Evolutionary conservation across 2,797 vertebrate genomes (phyloP).

Genomic region (Xiphorhynchus erythropygius): DNA sequence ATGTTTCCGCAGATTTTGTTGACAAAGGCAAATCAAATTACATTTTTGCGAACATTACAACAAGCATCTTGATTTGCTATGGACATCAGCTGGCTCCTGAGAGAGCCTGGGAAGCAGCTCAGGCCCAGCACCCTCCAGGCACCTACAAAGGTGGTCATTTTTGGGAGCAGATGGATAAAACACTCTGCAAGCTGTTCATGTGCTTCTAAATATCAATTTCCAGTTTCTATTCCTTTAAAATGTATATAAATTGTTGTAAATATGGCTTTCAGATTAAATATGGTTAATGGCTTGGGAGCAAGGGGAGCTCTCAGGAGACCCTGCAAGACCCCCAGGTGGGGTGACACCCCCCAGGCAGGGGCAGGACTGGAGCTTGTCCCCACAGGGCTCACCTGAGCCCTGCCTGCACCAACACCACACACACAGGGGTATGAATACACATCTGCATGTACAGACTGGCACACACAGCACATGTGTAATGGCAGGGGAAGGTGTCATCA

Average conservation of each 20-base stretch:
- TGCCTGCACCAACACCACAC: fast-evolving
- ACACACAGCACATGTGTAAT: fast-evolving
- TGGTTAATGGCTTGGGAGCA: not conserved
- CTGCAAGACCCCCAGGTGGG: not conserved
- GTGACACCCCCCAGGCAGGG: not conserved
- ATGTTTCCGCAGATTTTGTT: conserved; percentile 67
- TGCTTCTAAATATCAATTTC: not conserved
- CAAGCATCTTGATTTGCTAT: conserved; percentile 29
- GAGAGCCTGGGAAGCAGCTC: conserved; percentile 22
- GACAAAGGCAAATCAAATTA: conserved; percentile 70
- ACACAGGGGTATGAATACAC: fast-evolving
- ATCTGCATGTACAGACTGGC: not conserved
- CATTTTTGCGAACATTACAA: conserved; percentile 49
- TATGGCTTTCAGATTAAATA: fast-evolving
- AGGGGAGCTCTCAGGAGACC: not conserved
- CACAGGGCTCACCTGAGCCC: not conserved
- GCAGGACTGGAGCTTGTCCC: not conserved
- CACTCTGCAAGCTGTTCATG: not conserved
- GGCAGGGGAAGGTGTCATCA: not conserved
- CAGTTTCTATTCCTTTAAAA: not conserved
- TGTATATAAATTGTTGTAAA: fast-evolving
- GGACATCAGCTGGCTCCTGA: conserved; percentile 37
- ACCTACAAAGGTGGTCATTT: conserved; percentile 5
- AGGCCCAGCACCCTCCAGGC: conserved; percentile 5
- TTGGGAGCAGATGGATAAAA: conserved; percentile 4